Evolutionary conservation across 2,888 invertebrate species (phyloP), one percentile per base, ranked within the genome.

Genomic region (Pammene aurita): DNA sequence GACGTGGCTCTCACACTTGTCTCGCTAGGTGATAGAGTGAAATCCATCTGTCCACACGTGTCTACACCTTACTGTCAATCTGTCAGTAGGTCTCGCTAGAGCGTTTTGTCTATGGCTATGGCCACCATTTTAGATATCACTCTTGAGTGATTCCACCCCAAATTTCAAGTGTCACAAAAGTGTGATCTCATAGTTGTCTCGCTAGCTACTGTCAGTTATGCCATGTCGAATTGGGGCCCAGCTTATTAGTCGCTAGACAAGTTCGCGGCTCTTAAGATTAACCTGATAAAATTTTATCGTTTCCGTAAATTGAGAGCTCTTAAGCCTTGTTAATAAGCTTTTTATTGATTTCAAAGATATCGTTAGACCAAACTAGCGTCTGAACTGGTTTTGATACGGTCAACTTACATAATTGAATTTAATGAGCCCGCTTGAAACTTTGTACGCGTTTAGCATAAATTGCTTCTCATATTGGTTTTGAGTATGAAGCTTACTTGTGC

Each of bases 271-370:
- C 16, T 26, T 71, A 72, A n/a, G 70, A 72, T 71, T 11, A 48
- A 67, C 42, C 52, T 55, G 72, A 72, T 73, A 71, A 64, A 68
- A 34, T 54, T 72, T 72, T 69, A 71, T 72, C 61, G 70, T 71
- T 69, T 60, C 70, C 72, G 57, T 50, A 61, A 38, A 58, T 64
- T 64, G 64, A 67, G 70, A 71, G 66, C 67, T 65, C 46, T 50
- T 60, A 66, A 7, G 34, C n/a, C 42, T 52, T 26, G 41, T 58
- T 66, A 66, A 66, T 67, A 67, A 67, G 66, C 11, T 46, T 54
- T 26, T 67, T 61, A 61, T 61, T 61, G 60, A 61, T 61, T 61
- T 54, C 46, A 46, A 60, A 52, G 58, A 60, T 66, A 58, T 60
- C 58, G 52, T 66, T 60, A 66, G 58, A 50, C 50, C 10, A 44